A percentile compares a stretch with the other conserved stretches of the same genome.
Conservation (phyloP, 2,888 invertebrate species). For the Tipula helvola region DNA sequence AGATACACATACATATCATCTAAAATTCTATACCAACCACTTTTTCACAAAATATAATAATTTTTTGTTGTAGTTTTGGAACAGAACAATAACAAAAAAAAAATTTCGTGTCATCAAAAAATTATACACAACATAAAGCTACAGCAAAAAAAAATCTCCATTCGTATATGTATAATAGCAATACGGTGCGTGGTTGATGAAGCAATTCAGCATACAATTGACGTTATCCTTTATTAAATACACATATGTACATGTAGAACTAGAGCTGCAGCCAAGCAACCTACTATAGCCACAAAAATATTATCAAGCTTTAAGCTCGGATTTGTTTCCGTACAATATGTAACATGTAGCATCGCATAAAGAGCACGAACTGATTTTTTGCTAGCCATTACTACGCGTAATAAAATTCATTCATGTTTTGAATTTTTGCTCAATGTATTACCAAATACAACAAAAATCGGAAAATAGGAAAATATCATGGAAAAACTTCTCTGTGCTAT, state of each 20-base stretch:
- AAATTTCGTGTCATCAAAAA: background rate
- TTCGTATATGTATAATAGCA: background rate
- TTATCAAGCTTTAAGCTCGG: background rate
- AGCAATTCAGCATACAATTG: background rate
- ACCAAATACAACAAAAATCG: background rate
- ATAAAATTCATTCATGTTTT: background rate
- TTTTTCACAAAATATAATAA: background rate
- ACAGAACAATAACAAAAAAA: background rate
- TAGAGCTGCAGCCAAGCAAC: background rate
- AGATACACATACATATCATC: no score
- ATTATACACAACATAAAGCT: background rate
- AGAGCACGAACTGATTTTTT: background rate
- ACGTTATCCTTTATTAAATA: background rate
- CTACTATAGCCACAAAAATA: background rate
- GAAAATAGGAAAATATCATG: background rate
- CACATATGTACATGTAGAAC: background rate
- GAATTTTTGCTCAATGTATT: background rate
- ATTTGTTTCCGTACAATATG: background rate
- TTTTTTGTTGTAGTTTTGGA: background rate
- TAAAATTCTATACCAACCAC: no score
- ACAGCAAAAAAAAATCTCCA: background rate
- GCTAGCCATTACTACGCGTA: background rate
- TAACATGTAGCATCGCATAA: background rate
- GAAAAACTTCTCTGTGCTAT: background rate
- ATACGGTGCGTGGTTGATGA: background rate